Conservation (phyloP, 2,113 vertebrate genomes). For the Chaetops frenatus region DNA sequence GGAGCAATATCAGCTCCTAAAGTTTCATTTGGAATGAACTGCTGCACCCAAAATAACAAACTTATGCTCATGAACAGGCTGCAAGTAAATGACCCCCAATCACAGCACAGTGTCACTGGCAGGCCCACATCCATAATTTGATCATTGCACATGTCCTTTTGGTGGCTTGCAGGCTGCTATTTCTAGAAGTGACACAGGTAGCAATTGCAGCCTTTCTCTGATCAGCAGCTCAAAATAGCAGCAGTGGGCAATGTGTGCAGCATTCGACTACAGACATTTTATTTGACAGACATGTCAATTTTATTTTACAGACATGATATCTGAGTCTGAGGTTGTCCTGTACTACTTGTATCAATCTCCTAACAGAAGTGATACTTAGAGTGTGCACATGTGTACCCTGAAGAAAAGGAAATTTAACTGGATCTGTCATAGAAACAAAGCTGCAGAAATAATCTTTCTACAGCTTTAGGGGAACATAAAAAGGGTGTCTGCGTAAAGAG, state of each 20-base stretch:
- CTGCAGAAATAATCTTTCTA: not conserved
- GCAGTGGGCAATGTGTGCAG: not conserved
- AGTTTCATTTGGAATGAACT: not conserved
- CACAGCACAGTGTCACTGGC: not conserved
- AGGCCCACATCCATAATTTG: not conserved
- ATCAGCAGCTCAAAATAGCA: not conserved
- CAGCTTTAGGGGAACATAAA: not conserved
- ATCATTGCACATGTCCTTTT: not conserved
- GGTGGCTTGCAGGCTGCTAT: not conserved
- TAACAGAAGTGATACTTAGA: not conserved
- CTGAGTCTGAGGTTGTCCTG: not conserved
- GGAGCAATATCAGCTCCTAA: not conserved
- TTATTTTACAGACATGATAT: too few relatives aligned
- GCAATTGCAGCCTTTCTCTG: not conserved
- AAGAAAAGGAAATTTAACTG: not conserved
- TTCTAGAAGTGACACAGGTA: not conserved
- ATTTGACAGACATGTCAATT: too few relatives aligned
- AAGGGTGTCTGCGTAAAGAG: not conserved
- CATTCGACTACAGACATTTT: rapidly evolving
- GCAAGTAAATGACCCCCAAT: not conserved
- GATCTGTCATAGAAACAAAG: not conserved
- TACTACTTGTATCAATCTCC: not conserved
- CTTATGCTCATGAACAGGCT: not conserved
- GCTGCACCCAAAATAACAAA: not conserved
- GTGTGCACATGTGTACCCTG: not conserved